A percentile compares a stretch with the other conserved stretches of the same genome.
Conservation (phyloP, 2,888 invertebrate genomes). For the Nesidiocoris tenuis region DNA sequence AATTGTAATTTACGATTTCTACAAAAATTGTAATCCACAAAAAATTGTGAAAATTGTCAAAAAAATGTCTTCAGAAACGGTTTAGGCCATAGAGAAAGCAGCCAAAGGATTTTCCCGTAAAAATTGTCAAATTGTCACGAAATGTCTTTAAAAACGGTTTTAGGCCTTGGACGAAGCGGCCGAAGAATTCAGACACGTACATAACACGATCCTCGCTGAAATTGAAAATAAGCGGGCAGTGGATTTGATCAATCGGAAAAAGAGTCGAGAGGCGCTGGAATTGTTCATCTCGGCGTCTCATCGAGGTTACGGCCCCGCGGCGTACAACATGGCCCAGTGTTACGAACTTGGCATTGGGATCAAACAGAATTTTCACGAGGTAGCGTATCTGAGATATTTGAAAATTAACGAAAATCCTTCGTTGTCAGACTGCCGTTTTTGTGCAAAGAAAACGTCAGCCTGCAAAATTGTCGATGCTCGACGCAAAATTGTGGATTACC, state of each 20-base stretch:
- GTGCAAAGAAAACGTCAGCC: conserved; percentile 11
- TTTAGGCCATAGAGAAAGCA: background rate
- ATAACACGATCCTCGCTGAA: conserved; percentile 61
- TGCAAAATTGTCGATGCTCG: too few relatives aligned
- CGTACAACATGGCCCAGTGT: conserved; percentile 69
- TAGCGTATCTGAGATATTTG: conserved; percentile 56
- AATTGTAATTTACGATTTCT: too few relatives aligned
- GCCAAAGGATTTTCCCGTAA: too few relatives aligned
- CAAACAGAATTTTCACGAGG: conserved; percentile 55
- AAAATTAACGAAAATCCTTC: background rate
- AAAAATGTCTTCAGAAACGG: too few relatives aligned
- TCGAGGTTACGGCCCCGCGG: conserved; percentile 61
- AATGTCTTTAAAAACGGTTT: conserved; percentile 33
- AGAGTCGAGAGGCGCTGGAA: conserved; percentile 60
- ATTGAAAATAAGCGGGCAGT: conserved; percentile 64
- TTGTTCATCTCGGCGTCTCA: conserved; percentile 61
- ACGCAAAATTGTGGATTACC: too few relatives aligned
- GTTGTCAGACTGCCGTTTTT: too few relatives aligned
- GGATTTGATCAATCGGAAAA: conserved; percentile 61
- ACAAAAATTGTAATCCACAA: too few relatives aligned
- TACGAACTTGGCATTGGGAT: conserved; percentile 69
- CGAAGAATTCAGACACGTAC: conserved; percentile 52
- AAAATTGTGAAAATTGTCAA: too few relatives aligned
- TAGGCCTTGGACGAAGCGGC: conserved; percentile 52
- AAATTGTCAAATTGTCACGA: too few relatives aligned